Conservation (phyloP, 2,888 invertebrate genomes). For the Augiades crinisus region DNA sequence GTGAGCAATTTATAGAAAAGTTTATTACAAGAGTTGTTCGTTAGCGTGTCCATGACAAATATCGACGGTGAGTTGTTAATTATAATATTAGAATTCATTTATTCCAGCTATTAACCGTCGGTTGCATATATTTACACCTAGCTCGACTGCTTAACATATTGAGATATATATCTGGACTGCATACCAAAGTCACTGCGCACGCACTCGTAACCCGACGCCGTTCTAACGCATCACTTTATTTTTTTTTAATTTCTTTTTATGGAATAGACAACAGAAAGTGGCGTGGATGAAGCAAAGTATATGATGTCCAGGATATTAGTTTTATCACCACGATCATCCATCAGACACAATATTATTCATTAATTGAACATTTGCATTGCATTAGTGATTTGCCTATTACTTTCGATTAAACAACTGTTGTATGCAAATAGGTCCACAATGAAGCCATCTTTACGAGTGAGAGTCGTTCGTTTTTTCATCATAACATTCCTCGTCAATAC, state of each 20-base stretch:
- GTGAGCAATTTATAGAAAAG: slow-evolving; percentile 31
- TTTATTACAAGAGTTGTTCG: slow-evolving; percentile 42
- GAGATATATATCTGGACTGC: slow-evolving; percentile 27
- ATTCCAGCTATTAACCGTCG: slow-evolving; percentile 35
- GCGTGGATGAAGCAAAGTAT: slow-evolving; percentile 4
- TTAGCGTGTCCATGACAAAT: slow-evolving; percentile 36
- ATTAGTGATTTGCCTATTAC: background rate
- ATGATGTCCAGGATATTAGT: slow-evolving; percentile 4
- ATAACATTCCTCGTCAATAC: background rate
- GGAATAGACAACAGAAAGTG: slow-evolving; percentile 13
- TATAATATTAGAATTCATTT: slow-evolving; percentile 38
- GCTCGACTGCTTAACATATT: slow-evolving; percentile 27
- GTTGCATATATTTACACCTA: slow-evolving; percentile 39
- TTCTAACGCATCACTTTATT: slow-evolving; percentile 22
- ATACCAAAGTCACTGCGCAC: slow-evolving; percentile 28
- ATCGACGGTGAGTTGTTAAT: slow-evolving; percentile 32
- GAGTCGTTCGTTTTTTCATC: background rate
- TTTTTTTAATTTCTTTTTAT: slow-evolving; percentile 12
- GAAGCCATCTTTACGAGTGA: slow-evolving; percentile 1
- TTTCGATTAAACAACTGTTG: background rate
- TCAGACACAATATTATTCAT: background rate
- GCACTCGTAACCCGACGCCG: slow-evolving; percentile 25
- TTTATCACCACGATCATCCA: too few relatives aligned
- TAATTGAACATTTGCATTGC: too few relatives aligned
- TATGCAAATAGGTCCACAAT: slow-evolving; percentile 11